Conservation (phyloP, 2,888 invertebrate species). For the Unio delphinus region DNA sequence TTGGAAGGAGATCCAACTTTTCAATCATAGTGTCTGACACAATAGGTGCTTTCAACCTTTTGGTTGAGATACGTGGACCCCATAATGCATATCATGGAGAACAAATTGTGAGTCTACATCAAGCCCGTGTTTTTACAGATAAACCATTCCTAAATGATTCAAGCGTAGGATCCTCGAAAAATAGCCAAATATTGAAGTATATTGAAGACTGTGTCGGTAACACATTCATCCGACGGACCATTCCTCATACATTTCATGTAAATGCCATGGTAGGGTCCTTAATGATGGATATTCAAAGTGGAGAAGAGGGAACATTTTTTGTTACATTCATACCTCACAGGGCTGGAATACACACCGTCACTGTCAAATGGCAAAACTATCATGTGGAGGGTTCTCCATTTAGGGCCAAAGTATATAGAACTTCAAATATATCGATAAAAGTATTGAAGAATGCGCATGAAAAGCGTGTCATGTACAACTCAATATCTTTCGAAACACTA, state of each 20-base stretch:
- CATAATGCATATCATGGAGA: conserved; percentile 55
- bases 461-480: conserved; percentile 30
- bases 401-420: conserved; percentile 47
- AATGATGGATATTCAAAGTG: conserved; percentile 56
- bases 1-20: conserved; percentile 66
- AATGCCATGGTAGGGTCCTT: conserved; percentile 37
- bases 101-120: conserved; percentile 47
- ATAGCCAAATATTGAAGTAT: conserved; percentile 12
- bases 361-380: conserved; percentile 51
- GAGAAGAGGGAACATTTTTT: conserved; percentile 55
- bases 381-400: conserved; percentile 62
- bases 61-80: conserved; percentile 63
- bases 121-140: conserved; percentile 8
- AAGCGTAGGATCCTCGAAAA: neutral
- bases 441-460: conserved; percentile 27
- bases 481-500: conserved; percentile 22
- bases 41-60: conserved; percentile 38
- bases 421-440: conserved; percentile 25
- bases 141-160: neutral
- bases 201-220: conserved; percentile 51
- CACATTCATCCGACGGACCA: conserved; percentile 52
- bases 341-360: conserved; percentile 55
- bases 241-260: conserved; percentile 32
- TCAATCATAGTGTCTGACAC: conserved; percentile 50
- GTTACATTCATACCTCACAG: conserved; percentile 59